A percentile compares a stretch with the other conserved stretches of the same genome.
Evolutionary conservation across 2,113 vertebrate genomes (phyloP).

Genomic region (Anoplopoma fimbria): DNA sequence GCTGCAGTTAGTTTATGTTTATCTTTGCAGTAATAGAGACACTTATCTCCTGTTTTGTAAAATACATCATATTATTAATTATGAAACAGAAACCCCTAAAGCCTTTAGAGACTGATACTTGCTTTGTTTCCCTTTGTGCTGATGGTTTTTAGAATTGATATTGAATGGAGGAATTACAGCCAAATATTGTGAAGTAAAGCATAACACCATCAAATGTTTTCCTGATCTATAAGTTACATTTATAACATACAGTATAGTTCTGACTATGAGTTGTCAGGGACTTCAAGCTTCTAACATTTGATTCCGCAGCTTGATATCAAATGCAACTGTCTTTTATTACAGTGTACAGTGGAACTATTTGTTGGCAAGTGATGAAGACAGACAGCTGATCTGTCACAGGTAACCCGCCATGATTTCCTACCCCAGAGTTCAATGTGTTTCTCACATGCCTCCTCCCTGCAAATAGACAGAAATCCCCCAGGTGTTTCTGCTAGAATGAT

Average conservation of each 20-base stretch:
- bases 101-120: not conserved
- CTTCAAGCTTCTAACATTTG: too few species aligned
- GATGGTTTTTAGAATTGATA: not conserved
- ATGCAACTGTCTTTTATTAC: not conserved
- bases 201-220: not conserved
- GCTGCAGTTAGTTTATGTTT: conserved; percentile 9
- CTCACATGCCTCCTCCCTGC: not conserved
- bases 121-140: not conserved
- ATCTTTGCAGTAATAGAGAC: not conserved
- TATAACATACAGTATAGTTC: not conserved
- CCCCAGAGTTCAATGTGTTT: not conserved
- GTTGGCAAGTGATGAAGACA: not conserved
- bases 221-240: not conserved
- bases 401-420: not conserved
- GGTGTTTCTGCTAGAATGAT: not conserved
- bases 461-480: not conserved
- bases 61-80: conserved; percentile 15
- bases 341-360: not conserved
- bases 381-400: not conserved
- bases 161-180: not conserved
- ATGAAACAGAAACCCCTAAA: not conserved
- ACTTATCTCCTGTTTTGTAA: not conserved
- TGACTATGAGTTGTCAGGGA: not conserved
- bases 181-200: not conserved
- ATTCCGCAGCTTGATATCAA: too few species aligned